Percentiles rank a stretch among this genome's conserved stretches.
These are phyloP conservation scores for Odontocerum albicorne DNA, from an alignment of 2,888 invertebrate genomes.

Conservation along the genomic window DNA sequence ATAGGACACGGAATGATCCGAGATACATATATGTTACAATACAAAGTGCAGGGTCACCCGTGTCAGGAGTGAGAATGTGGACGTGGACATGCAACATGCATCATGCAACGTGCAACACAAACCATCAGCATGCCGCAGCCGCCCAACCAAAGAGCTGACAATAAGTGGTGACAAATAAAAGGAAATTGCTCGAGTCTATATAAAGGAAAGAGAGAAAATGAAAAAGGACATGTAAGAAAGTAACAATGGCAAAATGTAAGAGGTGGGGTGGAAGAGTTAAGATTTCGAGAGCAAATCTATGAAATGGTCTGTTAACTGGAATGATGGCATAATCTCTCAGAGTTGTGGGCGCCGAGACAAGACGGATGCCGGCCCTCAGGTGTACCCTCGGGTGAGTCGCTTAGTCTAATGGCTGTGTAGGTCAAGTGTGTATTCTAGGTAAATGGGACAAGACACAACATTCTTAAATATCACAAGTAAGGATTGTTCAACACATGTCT, in stretches of 20 bases:
- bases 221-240: conserved; percentile 33
- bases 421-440: conserved; percentile 31
- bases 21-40: no score
- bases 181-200: conserved; percentile 28
- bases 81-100: conserved; percentile 2
- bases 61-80: not conserved
- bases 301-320: conserved; percentile 33
- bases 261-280: conserved; percentile 25
- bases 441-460: conserved; percentile 28
- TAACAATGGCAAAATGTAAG: conserved; percentile 33
- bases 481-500: conserved; percentile 15
- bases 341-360: conserved; percentile 27
- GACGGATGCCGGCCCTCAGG: conserved; percentile 32
- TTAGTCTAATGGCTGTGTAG: conserved; percentile 34
- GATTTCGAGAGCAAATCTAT: conserved; percentile 28
- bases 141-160: conserved; percentile 43
- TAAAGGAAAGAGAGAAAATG: conserved; percentile 35
- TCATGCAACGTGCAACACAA: conserved; percentile 41
- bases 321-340: conserved; percentile 34
- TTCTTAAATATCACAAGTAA: conserved; percentile 14
- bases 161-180: conserved; percentile 39
- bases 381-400: conserved; percentile 27
- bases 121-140: conserved; percentile 50
- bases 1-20: no score
- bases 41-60: no score